A percentile compares a stretch with the other conserved stretches of the same genome.
phyloP scores from a whole-genome alignment of 92 coral and sea anemone genomes.

The Micromussa lordhowensis region DNA sequence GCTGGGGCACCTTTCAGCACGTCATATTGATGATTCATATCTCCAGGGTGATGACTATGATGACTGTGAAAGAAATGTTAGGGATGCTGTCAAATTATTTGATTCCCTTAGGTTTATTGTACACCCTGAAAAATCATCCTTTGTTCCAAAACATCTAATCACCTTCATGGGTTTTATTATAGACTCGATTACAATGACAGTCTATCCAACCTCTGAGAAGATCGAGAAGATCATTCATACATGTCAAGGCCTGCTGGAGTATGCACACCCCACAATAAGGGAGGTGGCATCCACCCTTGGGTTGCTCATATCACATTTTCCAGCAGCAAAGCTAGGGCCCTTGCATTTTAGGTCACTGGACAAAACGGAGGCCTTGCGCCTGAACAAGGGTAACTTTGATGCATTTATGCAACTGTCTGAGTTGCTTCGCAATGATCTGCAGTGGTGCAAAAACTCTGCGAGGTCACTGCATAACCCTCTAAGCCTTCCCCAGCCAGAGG shows the following conservation, averaged over 20 bases:
- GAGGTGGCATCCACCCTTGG: constrained; percentile 38
- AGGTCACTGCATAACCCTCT: constrained; percentile 29
- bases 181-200: constrained; percentile 53
- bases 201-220: neutral
- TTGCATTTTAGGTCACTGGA: neutral
- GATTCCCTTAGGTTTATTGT: constrained; percentile 40
- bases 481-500: constrained; percentile 29
- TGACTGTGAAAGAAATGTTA: constrained; percentile 47
- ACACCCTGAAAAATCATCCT: neutral
- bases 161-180: constrained; percentile 39
- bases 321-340: constrained; percentile 7
- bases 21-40: constrained; percentile 51
- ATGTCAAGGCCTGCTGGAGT: neutral
- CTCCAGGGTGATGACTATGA: constrained; percentile 41
- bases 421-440: no score
- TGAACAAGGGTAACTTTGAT: constrained; percentile 47
- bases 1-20: constrained; percentile 47
- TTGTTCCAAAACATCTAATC: constrained; percentile 34
- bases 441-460: constrained; percentile 58
- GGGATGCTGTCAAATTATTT: constrained; percentile 37
- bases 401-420: neutral
- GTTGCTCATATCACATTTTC: constrained; percentile 36
- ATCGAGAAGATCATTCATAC: constrained; percentile 14
- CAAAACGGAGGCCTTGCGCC: constrained; percentile 9
- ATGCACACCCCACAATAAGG: constrained; percentile 7